Conservation (phyloP, 1,140 invertebrate species). For the Bombus pascuorum region DNA sequence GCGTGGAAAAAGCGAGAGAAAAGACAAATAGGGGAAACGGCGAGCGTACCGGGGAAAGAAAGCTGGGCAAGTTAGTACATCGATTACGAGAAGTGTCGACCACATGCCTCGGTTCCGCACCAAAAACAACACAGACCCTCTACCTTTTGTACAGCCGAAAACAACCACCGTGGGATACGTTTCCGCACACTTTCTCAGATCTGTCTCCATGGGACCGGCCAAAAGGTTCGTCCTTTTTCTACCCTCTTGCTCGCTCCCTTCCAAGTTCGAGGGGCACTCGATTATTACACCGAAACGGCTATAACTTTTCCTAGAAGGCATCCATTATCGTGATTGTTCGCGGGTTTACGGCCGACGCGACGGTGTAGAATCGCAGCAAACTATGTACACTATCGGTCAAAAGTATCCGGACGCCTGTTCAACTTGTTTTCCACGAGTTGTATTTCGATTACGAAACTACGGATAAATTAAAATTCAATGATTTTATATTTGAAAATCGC, state of each 20-base stretch:
- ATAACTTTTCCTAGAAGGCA: slow-evolving; percentile 15
- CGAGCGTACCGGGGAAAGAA: background rate
- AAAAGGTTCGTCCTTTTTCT: background rate
- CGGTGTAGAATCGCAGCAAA: background rate
- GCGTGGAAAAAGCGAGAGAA: background rate
- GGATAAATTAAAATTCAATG: too few species aligned
- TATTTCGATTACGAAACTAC: too few species aligned
- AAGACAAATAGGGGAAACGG: background rate
- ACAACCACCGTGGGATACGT: slow-evolving; percentile 31
- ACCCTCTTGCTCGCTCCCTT: background rate
- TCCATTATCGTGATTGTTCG: slow-evolving; percentile 28
- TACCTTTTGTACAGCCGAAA: background rate
- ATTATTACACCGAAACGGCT: slow-evolving; percentile 25
- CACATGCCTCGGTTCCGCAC: slow-evolving; percentile 17
- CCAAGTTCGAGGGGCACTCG: background rate
- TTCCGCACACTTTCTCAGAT: slow-evolving; percentile 14
- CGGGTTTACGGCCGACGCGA: slow-evolving; percentile 2
- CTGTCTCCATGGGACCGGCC: background rate
- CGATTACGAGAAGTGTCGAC: slow-evolving; percentile 32
- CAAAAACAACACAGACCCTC: slow-evolving; percentile 8
- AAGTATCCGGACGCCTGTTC: too few species aligned
- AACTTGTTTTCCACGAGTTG: too few species aligned
- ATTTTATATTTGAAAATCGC: too few species aligned
- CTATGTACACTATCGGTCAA: too few species aligned
- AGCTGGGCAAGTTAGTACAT: slow-evolving; percentile 10